Evolutionary conservation across 2,797 vertebrate genomes (phyloP), one percentile per base, ranked within the genome.

Genomic region (Alcedo quadribrachys): DNA sequence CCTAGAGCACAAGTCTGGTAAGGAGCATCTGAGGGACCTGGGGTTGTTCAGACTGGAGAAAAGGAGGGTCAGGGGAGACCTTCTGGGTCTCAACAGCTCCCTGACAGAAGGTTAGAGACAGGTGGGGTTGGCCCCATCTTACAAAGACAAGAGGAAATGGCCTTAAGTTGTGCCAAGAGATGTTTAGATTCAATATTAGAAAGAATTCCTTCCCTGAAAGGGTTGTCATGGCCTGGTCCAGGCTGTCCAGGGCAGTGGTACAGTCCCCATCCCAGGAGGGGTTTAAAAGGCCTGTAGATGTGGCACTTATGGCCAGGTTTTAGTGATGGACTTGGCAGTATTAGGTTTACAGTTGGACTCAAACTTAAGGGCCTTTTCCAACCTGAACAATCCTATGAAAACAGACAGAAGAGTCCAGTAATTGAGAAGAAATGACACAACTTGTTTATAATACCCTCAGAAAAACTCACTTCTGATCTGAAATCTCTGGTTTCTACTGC

Each of bases 221-320:
- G 27, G 28, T 43, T n/a, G 40, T 15, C 61, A 22, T 15, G 40
- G 18, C 27, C 37, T 42, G 32, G 3, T 60, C 48, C 3, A 46
- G 35, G 37, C 24, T 43, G 18, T 8, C 22, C 35, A 60, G 19
- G 40, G 22, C 35, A 37, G 32, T 24, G 9, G 32, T 27, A 9
- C 27, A 73, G 33, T 63, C 24, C 4, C n/a, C 37, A 54, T 9
- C 0, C 0, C 21, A 50, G 25, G 15, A 57, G 13, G 17, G 8
- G 6, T 66, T 74, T 43, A 40, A 37, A 76, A 84, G 60, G 32
- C 1, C 0, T 4, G 5, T 7, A 54, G 4, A 17, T 20, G 12
- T 61, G 32, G 42, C 11, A 8, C 10, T 61, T 40, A 35, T 12
- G 50, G 33, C 45, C 5, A 12, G 9, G 11, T 21, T 37, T 85